Conservation (phyloP, 1,140 invertebrate genomes). For the Drosophila parvula region DNA sequence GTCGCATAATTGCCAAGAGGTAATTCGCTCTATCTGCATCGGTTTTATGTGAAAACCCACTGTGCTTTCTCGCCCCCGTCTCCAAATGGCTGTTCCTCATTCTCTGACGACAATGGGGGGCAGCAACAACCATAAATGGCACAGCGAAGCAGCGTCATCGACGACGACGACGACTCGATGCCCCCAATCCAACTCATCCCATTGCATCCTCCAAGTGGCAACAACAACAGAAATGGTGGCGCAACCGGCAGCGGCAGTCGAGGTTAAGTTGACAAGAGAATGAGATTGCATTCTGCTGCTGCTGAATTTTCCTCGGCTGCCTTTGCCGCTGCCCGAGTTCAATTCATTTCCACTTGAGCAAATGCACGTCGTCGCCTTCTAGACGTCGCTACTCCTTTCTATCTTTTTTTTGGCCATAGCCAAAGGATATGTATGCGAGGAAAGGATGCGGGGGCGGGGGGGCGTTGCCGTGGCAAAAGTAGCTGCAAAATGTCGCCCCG, state of each 20-base stretch:
- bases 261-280: conserved; percentile 83
- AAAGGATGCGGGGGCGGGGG: conserved; percentile 27
- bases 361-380: conserved; percentile 71
- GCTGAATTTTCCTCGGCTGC: conserved; percentile 17
- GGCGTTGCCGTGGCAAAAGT: conserved; percentile 49
- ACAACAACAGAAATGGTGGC: neutral
- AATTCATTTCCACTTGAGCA: conserved; percentile 83
- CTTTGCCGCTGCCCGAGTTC: conserved; percentile 65
- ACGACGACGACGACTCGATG: conserved; percentile 27
- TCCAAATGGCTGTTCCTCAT: conserved; percentile 23
- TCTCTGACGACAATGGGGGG: conserved; percentile 35
- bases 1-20: conserved; percentile 7
- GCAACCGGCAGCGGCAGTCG: conserved; percentile 44
- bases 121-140: conserved; percentile 53
- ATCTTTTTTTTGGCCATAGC: conserved; percentile 40
- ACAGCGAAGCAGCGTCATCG: conserved; percentile 33
- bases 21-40: conserved; percentile 17
- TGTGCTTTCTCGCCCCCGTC: conserved; percentile 18
- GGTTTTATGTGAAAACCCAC: conserved; percentile 26
- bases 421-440: conserved; percentile 29
- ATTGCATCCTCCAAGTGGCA: conserved; percentile 29
- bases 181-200: conserved; percentile 11
- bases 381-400: conserved; percentile 39
- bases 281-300: conserved; percentile 75
- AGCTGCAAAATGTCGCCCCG: conserved; percentile 69